Base-by-base conservation (phyloP, 2,113 vertebrate genomes). In the Sebastes schlegelii region DNA sequence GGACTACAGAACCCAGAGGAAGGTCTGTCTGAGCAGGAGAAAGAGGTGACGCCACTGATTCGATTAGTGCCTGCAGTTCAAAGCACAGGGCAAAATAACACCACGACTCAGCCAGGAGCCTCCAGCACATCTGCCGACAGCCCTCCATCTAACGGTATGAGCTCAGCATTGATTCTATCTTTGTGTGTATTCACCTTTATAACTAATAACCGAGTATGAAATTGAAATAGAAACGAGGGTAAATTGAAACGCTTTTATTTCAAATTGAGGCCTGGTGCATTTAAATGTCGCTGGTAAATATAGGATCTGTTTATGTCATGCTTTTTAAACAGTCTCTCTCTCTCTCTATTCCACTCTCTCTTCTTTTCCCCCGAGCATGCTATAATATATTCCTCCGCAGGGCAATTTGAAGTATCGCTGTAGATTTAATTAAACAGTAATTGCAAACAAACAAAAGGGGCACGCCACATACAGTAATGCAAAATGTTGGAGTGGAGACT, bases 11-110 rank as follows among this genome's bases (percentile, higher is more conserved):
- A 52, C 71, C 73, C 87, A 58, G 92, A 86, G 8, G 92, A 94
- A 42, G 94, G 93, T 60, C 92, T 95, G 58, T 89, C 93, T 7
- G 92, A 95, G 79, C 92, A 90, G 82, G 95, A 95, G 81, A 95
- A 87, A 63, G 95, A 96, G 75, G 69, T 93, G 79, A 80, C 83
- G 48, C 88, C 91, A 0, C n/a, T 88, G 82, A 71, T 89, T 60
- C 90, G 40, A 49, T 81, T 90, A 13, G 77, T 80, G 13, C 85
- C 92, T 68, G 86, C 85, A 60, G 77, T 91, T 72, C 66, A 77
- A 5, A 86, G 58, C 46, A 21, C 85, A 45, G 86, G 68, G 63
- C 75, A 72, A 52, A 73, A 60, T 3, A 69, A 82, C 4, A 49
- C 75, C 42, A 40, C 46, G 58, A 64, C 80, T 14, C 80, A 81